Evolutionary conservation across 2,888 invertebrate genomes (phyloP).

Genomic region (Gnatocerus cornutus): DNA sequence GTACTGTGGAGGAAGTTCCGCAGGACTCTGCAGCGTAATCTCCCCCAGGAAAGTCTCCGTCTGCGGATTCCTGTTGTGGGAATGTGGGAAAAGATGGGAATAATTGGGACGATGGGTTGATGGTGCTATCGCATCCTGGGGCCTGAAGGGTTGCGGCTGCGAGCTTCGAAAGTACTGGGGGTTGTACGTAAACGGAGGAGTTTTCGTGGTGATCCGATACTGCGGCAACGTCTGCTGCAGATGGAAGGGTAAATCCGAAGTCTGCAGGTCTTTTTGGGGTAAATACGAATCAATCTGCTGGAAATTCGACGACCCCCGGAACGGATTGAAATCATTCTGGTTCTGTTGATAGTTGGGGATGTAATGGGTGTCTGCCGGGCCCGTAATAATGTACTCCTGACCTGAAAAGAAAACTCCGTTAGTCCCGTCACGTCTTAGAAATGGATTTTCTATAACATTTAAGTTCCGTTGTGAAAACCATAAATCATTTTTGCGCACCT

Average conservation of each 20-base stretch:
- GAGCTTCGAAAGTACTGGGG: slow-evolving; percentile 34
- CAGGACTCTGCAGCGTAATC: slow-evolving; percentile 77
- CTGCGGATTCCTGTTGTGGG: slow-evolving; percentile 76
- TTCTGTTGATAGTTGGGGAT: slow-evolving; percentile 64
- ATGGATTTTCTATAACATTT: slow-evolving; percentile 53
- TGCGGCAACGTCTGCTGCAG: slow-evolving; percentile 69
- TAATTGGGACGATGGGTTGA: slow-evolving; percentile 74
- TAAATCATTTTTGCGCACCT: slow-evolving; percentile 46
- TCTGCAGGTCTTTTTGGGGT: slow-evolving; percentile 67
- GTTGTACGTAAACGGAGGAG: slow-evolving; percentile 64
- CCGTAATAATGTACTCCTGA: slow-evolving; percentile 68
- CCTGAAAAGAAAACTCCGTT: slow-evolving; percentile 65
- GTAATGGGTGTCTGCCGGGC: slow-evolving; percentile 62
- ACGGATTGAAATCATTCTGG: slow-evolving; percentile 58
- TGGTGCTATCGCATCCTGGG: slow-evolving; percentile 53
- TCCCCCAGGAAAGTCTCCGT: slow-evolving; percentile 78
- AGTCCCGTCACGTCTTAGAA: slow-evolving; percentile 53
- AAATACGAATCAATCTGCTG: slow-evolving; percentile 60
- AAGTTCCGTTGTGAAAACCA: slow-evolving; percentile 48
- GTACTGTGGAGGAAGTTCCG: slow-evolving; percentile 67
- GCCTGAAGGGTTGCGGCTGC: slow-evolving; percentile 45
- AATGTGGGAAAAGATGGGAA: slow-evolving; percentile 73
- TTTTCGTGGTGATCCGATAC: slow-evolving; percentile 71
- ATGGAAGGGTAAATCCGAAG: slow-evolving; percentile 68
- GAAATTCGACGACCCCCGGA: slow-evolving; percentile 59